Evolutionary conservation across 2,113 vertebrate genomes (phyloP).

Genomic region (Danio rerio): DNA sequence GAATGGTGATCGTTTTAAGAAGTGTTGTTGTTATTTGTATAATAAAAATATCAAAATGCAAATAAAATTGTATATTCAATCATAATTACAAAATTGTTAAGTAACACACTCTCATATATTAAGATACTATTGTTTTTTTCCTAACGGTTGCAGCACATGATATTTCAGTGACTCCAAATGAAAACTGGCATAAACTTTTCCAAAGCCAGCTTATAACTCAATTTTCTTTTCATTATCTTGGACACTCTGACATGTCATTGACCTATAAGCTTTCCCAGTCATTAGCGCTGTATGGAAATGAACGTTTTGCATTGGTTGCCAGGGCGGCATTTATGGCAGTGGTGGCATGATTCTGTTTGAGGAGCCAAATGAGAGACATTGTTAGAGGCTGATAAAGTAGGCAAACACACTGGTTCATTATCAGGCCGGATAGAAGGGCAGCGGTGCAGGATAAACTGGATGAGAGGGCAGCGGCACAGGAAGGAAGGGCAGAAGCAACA

Average conservation of each 20-base stretch:
- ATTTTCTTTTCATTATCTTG: neutral
- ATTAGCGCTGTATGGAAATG: too few species aligned
- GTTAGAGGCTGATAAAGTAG: conserved; percentile 30
- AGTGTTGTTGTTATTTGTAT: too few species aligned
- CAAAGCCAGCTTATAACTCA: neutral
- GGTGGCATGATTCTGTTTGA: neutral
- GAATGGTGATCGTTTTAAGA: too few species aligned
- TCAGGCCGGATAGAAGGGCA: conserved; percentile 55
- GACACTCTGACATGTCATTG: neutral
- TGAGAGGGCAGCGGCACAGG: conserved; percentile 22
- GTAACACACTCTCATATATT: too few species aligned
- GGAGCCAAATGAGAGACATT: neutral
- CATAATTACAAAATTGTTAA: too few species aligned
- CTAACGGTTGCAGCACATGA: too few species aligned
- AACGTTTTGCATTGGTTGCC: neutral
- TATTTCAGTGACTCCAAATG: neutral
- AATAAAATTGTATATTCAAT: too few species aligned
- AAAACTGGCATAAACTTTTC: neutral
- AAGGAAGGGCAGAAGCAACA: conserved; percentile 32
- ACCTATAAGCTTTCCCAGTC: neutral
- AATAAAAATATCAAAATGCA: too few species aligned
- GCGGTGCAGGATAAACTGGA: conserved; percentile 32
- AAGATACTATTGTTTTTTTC: too few species aligned
- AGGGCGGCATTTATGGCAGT: neutral
- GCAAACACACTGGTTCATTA: conserved; percentile 57